These are phyloP conservation scores for Rallus crepitans DNA, from an alignment of 2,797 vertebrate genomes.

Conservation along the genomic window DNA sequence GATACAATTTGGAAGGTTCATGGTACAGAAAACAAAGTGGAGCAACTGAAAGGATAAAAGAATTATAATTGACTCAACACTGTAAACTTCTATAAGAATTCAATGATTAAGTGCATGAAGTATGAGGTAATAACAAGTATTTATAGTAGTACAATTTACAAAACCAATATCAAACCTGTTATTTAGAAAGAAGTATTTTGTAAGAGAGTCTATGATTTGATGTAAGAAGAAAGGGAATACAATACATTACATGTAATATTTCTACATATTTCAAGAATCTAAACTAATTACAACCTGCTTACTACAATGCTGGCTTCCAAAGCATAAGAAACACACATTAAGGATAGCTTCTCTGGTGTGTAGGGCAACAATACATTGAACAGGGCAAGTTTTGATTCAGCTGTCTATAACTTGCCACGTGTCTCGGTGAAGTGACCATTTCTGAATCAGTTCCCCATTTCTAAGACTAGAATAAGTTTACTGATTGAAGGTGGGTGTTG, in stretches of 20 bases:
- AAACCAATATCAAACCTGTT: neutral
- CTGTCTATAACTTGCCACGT: neutral
- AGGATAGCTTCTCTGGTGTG: neutral
- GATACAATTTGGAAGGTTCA: conserved; percentile 96
- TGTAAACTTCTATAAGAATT: conserved; percentile 9
- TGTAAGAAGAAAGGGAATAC: neutral
- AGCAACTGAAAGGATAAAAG: conserved; percentile 87
- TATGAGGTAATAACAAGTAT: neutral
- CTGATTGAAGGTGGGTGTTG: neutral
- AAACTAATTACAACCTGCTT: neutral
- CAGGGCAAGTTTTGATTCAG: neutral
- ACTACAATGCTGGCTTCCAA: neutral
- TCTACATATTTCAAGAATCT: neutral
- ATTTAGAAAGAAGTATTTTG: neutral
- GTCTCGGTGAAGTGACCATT: neutral
- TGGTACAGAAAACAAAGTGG: conserved; percentile 98
- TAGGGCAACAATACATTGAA: neutral
- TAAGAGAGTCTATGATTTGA: neutral
- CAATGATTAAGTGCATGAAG: conserved; percentile 30
- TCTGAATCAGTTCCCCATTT: neutral
- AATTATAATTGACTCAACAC: conserved; percentile 37
- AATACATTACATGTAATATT: neutral
- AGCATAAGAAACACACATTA: neutral
- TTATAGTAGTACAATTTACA: neutral
- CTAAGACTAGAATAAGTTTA: neutral